These are phyloP conservation scores for Apodemus speciosus DNA, from an alignment of 2,113 vertebrate species.

Conservation along the genomic window DNA sequence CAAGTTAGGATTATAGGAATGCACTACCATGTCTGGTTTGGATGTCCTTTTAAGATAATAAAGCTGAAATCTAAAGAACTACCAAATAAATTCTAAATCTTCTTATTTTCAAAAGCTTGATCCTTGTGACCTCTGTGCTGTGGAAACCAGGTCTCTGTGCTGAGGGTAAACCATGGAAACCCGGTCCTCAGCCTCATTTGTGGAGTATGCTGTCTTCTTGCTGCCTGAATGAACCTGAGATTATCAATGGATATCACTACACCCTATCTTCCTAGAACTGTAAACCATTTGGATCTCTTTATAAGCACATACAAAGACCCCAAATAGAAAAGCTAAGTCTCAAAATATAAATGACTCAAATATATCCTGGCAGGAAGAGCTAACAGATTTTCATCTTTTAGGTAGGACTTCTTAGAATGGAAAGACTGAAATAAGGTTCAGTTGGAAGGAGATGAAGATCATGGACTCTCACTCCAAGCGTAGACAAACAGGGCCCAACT, in stretches of 20 bases:
- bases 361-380: neutral
- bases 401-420: neutral
- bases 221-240: neutral
- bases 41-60: neutral
- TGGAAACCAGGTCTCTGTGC: neutral
- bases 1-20: neutral
- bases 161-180: neutral
- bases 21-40: neutral
- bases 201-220: neutral
- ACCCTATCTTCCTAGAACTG: neutral
- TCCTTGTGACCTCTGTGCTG: neutral
- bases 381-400: neutral
- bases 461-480: neutral
- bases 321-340: neutral
- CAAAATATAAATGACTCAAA: neutral
- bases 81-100: neutral
- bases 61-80: neutral
- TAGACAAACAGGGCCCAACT: neutral
- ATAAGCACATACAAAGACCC: neutral
- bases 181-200: neutral
- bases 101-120: slow-evolving; percentile 11
- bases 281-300: neutral
- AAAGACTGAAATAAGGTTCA: neutral
- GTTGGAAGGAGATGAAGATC: neutral
- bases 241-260: neutral